phyloP scores from a whole-genome alignment of 2,888 invertebrate genomes.

The Podabrus alpinus region DNA sequence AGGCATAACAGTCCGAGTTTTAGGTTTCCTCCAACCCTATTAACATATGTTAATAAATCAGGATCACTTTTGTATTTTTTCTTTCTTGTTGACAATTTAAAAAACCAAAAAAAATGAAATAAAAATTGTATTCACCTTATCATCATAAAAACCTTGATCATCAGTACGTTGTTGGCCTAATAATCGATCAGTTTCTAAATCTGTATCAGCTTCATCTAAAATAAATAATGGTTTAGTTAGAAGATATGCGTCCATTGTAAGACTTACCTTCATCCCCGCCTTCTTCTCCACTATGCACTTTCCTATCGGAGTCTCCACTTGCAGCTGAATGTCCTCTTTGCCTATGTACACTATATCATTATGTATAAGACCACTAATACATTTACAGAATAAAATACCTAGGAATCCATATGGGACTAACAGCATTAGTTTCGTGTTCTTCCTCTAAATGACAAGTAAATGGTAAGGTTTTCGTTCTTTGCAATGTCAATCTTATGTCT shows the following conservation, averaged over 20 bases:
- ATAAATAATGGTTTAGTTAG: background rate
- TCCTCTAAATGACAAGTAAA: slow-evolving; percentile 56
- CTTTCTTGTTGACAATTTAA: slow-evolving; percentile 1
- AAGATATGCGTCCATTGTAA: background rate
- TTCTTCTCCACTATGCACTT: slow-evolving; percentile 71
- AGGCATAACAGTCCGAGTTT: slow-evolving; percentile 77
- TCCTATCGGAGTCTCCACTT: slow-evolving; percentile 67
- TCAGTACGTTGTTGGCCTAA: slow-evolving; percentile 94
- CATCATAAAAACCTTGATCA: slow-evolving; percentile 90
- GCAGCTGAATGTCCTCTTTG: slow-evolving; percentile 60
- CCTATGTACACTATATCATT: slow-evolving; percentile 43
- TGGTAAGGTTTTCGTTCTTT: slow-evolving; percentile 70
- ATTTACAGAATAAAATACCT: slow-evolving; percentile 55
- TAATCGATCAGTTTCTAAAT: slow-evolving; percentile 94
- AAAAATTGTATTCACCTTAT: slow-evolving; percentile 65
- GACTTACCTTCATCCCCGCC: slow-evolving; percentile 57
- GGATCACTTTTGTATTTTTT: slow-evolving; percentile 23
- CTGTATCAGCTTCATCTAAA: slow-evolving; percentile 89
- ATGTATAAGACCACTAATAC: background rate
- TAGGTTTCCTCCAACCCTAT: slow-evolving; percentile 80
- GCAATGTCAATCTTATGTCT: slow-evolving; percentile 81
- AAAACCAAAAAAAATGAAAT: slow-evolving; percentile 1
- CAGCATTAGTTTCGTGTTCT: slow-evolving; percentile 57
- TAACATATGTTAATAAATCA: slow-evolving; percentile 45
- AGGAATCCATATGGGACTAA: slow-evolving; percentile 73